Evolutionary conservation across 2,888 invertebrate species (phyloP).

Genomic region (Hyppa rectilinea): DNA sequence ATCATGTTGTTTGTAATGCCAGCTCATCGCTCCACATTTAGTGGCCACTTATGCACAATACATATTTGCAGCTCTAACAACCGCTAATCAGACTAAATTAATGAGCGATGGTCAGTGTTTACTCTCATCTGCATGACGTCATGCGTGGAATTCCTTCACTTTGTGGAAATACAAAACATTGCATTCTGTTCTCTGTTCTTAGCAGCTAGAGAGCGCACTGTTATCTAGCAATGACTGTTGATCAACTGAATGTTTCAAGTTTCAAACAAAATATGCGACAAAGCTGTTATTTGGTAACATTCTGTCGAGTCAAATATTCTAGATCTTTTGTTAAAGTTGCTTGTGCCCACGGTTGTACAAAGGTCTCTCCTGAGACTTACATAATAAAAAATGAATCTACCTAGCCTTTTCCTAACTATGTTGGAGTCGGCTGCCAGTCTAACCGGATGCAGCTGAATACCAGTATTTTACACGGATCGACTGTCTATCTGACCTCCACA

Average conservation of each 20-base stretch:
- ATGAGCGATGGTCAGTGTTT: conserved; percentile 61
- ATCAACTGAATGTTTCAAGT: background rate
- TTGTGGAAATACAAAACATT: conserved; percentile 1
- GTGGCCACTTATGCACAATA: conserved; percentile 33
- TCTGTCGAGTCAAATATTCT: too few relatives aligned
- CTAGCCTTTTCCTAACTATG: too few relatives aligned
- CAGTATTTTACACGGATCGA: too few relatives aligned
- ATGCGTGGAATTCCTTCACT: conserved; percentile 36
- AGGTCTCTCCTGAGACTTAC: too few relatives aligned
- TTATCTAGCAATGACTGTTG: background rate
- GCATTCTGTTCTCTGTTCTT: background rate
- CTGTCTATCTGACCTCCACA: too few relatives aligned
- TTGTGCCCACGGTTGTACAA: too few relatives aligned
- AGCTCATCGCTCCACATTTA: conserved; percentile 30
- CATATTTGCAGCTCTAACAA: conserved; percentile 56
- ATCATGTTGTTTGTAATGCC: conserved; percentile 16
- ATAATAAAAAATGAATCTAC: too few relatives aligned
- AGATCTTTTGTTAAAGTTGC: too few relatives aligned
- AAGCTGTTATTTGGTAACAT: too few relatives aligned
- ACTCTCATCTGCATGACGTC: conserved; percentile 40
- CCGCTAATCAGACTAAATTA: conserved; percentile 62
- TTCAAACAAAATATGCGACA: too few relatives aligned
- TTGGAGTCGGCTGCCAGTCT: too few relatives aligned
- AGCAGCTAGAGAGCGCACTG: background rate
- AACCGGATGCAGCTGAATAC: too few relatives aligned